Conservation (phyloP, 64 coral and sea anemone genomes). For the Hydrozoanthus tunicans region DNA sequence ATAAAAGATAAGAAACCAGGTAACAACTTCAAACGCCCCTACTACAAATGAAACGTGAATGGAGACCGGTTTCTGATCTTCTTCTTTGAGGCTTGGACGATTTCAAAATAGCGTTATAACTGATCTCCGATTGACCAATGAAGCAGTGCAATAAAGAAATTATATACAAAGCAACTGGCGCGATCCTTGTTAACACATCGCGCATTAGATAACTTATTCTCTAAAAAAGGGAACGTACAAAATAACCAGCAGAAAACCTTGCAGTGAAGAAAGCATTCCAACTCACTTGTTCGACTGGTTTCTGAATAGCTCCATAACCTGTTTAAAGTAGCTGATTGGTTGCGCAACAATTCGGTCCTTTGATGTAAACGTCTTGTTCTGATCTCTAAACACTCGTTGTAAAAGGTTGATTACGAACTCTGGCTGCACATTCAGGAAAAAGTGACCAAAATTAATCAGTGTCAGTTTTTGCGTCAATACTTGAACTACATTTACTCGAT, state of each 20-base stretch:
- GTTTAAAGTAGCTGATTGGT: conserved; percentile 41
- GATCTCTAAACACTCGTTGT: conserved; percentile 55
- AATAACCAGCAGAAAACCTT: not conserved
- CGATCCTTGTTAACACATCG: not conserved
- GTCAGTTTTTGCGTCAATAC: no score
- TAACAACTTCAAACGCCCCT: no score
- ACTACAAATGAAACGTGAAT: no score
- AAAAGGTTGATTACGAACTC: conserved; percentile 37
- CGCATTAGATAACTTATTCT: not conserved
- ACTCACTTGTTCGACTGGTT: conserved; percentile 68
- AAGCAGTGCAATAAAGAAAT: no score
- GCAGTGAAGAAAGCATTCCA: not conserved
- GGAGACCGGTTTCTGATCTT: no score
- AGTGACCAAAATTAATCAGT: not conserved
- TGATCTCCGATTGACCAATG: no score
- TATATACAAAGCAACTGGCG: no score
- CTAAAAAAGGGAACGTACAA: not conserved
- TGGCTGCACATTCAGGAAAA: conserved; percentile 14
- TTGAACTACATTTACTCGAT: no score
- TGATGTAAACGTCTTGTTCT: conserved; percentile 38
- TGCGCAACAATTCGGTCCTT: conserved; percentile 50
- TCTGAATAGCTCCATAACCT: conserved; percentile 39
- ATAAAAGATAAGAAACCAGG: no score
- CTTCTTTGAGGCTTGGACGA: no score
- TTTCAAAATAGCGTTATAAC: no score